Percentiles rank a stretch among this genome's conserved stretches.
Conservation (phyloP, 1,140 invertebrate species). For the Elysia chlorotica region DNA sequence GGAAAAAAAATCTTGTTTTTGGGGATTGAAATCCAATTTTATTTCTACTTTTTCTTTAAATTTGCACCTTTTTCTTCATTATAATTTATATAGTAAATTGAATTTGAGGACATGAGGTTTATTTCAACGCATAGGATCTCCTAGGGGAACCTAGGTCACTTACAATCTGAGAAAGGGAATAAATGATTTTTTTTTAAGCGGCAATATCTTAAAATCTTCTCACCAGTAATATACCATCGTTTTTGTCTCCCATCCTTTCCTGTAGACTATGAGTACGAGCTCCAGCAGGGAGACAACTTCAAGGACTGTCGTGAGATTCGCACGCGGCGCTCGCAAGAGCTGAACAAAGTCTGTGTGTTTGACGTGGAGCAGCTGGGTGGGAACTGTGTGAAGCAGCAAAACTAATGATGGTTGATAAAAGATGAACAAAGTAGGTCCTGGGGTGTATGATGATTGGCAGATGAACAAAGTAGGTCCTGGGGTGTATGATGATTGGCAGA, state of each 20-base stretch:
- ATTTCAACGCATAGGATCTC: not conserved
- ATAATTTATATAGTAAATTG: not conserved
- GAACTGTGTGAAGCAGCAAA: slow-evolving; percentile 53
- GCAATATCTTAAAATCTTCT: not conserved
- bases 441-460: too few relatives aligned
- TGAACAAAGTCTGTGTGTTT: slow-evolving; percentile 45
- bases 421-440: slow-evolving; percentile 50
- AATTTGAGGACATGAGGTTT: not conserved
- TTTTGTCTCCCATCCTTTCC: too few relatives aligned
- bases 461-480: too few relatives aligned
- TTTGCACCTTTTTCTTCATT: slow-evolving; percentile 27
- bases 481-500: too few relatives aligned
- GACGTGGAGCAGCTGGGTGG: slow-evolving; percentile 27
- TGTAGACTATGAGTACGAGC: slow-evolving; percentile 53
- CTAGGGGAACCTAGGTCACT: not conserved
- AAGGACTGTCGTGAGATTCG: slow-evolving; percentile 33
- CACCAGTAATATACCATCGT: not conserved
- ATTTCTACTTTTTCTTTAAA: too few relatives aligned
- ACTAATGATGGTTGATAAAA: slow-evolving; percentile 59
- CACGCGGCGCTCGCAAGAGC: slow-evolving; percentile 23
- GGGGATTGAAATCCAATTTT: too few relatives aligned
- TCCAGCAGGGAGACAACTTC: slow-evolving; percentile 42
- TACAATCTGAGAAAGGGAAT: not conserved
- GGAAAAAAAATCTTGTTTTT: too few relatives aligned
- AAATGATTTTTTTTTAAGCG: not conserved